These are phyloP conservation scores for Gallinago nigripennis DNA, from an alignment of 2,797 vertebrate genomes.

Conservation along the genomic window DNA sequence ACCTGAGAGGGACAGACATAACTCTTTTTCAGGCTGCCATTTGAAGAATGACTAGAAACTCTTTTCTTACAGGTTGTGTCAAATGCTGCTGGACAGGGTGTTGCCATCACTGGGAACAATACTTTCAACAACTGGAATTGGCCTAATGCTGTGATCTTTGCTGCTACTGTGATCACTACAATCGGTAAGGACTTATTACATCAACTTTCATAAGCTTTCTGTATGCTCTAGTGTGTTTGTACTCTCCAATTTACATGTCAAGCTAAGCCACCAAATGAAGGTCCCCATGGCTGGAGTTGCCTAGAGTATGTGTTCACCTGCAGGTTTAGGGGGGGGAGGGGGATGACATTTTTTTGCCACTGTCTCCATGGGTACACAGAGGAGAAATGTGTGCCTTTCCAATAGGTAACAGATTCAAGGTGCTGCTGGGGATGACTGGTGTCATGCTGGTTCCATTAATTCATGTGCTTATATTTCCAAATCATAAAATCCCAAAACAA, in stretches of 20 bases:
- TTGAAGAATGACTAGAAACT: neutral
- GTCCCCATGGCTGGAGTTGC: neutral
- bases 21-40: neutral
- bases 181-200: conserved; percentile 82
- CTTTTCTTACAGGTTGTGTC: conserved; percentile 85
- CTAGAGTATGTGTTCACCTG: neutral
- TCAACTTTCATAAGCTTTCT: neutral
- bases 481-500: neutral
- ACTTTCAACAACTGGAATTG: conserved; percentile 99
- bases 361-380: neutral
- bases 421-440: neutral
- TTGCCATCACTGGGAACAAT: conserved; percentile 92
- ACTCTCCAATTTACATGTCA: neutral
- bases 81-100: conserved; percentile 90
- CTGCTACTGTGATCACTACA: conserved; percentile 97
- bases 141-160: conserved; percentile 98
- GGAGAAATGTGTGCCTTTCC: neutral
- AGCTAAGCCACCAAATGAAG: neutral
- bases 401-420: neutral
- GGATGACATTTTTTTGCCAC: accelerated
- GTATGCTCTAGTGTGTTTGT: neutral
- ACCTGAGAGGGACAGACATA: neutral
- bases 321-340: neutral
- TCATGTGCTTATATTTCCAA: neutral
- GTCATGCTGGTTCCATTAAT: neutral